A percentile compares a stretch with the other conserved stretches of the same genome.
These are phyloP conservation scores for Alcedo atthis DNA, from an alignment of 2,797 vertebrate genomes.

Conservation along the genomic window DNA sequence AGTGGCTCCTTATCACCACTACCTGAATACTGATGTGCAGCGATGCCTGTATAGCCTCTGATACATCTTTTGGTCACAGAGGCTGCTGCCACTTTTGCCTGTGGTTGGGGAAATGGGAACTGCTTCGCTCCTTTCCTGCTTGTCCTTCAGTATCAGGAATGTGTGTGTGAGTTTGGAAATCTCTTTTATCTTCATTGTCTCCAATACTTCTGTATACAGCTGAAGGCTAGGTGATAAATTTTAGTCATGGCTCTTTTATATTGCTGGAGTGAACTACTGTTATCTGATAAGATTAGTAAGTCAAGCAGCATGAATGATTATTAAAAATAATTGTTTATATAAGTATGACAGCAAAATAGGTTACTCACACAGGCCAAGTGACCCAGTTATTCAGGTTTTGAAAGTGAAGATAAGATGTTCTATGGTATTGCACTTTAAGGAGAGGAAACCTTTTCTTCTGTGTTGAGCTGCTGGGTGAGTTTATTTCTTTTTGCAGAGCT, in stretches of 20 bases:
- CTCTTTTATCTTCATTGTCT: not conserved
- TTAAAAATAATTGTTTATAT: constrained; percentile 68
- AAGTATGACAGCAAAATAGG: constrained; percentile 47
- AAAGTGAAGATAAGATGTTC: not conserved
- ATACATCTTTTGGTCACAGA: not conserved
- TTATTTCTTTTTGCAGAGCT: not conserved
- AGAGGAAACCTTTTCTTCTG: not conserved
- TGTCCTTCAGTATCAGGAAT: not conserved
- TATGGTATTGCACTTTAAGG: not conserved
- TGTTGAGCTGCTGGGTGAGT: not conserved
- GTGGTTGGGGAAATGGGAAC: not conserved
- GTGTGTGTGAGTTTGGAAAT: not conserved
- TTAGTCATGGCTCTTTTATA: not conserved
- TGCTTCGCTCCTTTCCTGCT: not conserved
- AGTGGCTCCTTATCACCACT: not conserved
- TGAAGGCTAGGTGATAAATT: constrained; percentile 21
- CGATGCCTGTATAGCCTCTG: not conserved
- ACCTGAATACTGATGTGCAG: not conserved
- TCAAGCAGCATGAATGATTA: constrained; percentile 44
- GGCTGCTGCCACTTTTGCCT: not conserved
- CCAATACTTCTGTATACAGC: not conserved
- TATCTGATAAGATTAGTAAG: constrained; percentile 35
- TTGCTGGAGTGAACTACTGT: not conserved
- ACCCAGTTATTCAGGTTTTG: constrained; percentile 55
- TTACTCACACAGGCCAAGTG: constrained; percentile 38